Percentiles rank a stretch among this genome's conserved stretches.
phyloP scores from a whole-genome alignment of 2,797 vertebrate species.

The Darevskia mixta region DNA sequence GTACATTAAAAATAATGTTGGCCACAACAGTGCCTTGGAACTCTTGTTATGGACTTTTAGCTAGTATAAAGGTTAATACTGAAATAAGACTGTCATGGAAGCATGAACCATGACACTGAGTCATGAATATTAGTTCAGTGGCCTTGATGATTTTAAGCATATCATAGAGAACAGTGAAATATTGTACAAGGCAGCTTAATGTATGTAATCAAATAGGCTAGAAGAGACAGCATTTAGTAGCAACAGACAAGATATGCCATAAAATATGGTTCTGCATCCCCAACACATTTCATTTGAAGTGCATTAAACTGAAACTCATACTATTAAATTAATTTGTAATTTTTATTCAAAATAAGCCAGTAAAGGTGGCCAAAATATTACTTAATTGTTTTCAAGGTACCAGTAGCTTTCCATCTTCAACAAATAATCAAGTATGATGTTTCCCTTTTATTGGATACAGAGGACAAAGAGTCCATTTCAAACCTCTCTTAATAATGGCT shows the following conservation, averaged over 20 bases:
- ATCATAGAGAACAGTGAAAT: background rate
- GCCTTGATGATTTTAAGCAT: slow-evolving; percentile 26
- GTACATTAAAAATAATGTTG: slow-evolving; percentile 34
- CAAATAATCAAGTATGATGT: slow-evolving; percentile 46
- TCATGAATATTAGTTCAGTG: slow-evolving; percentile 26
- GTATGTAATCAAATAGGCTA: slow-evolving; percentile 13
- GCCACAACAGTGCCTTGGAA: slow-evolving; percentile 13
- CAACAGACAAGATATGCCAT: background rate
- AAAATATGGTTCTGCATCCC: background rate
- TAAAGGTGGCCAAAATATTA: slow-evolving; percentile 48
- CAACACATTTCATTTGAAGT: slow-evolving; percentile 2
- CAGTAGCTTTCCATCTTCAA: slow-evolving; percentile 36
- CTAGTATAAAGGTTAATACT: slow-evolving; percentile 33
- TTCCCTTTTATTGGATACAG: slow-evolving; percentile 25
- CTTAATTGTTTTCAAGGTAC: slow-evolving; percentile 53
- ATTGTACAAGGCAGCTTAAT: slow-evolving; percentile 18
- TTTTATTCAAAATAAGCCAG: background rate
- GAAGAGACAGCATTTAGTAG: slow-evolving; percentile 11
- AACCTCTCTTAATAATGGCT: slow-evolving; percentile 4
- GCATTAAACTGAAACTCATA: background rate
- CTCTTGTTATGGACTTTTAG: slow-evolving; percentile 35
- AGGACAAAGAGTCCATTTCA: slow-evolving; percentile 14
- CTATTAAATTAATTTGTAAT: background rate
- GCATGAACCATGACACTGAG: slow-evolving; percentile 44
- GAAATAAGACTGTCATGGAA: slow-evolving; percentile 47